A percentile compares a stretch with the other conserved stretches of the same genome.
These are phyloP conservation scores for Holcopasites calliopsidis DNA, from an alignment of 1,140 invertebrate genomes.

Conservation along the genomic window DNA sequence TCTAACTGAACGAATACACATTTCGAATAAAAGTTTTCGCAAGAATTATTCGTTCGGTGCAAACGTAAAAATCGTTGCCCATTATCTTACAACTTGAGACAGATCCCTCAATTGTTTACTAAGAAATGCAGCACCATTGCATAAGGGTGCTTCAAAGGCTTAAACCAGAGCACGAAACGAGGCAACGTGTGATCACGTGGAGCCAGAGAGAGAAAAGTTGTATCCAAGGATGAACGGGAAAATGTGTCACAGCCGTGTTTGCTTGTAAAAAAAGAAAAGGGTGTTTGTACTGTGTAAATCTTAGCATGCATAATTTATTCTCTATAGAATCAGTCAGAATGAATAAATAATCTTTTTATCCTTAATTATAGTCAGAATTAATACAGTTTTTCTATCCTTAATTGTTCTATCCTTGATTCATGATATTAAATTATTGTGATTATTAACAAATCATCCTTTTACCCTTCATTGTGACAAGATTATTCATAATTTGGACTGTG, in stretches of 20 bases:
- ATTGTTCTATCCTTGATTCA: too few relatives aligned
- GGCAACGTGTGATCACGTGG: slow-evolving; percentile 49
- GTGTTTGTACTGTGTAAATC: background rate
- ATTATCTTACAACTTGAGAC: background rate
- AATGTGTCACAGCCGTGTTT: slow-evolving; percentile 5
- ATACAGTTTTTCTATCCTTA: too few relatives aligned
- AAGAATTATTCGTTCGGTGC: background rate
- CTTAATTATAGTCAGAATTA: too few relatives aligned
- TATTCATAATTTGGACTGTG: too few relatives aligned
- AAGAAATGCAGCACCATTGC: background rate
- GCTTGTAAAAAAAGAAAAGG: slow-evolving; percentile 11
- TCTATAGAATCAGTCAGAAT: too few relatives aligned
- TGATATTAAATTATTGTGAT: too few relatives aligned
- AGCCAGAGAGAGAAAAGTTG: slow-evolving; percentile 45
- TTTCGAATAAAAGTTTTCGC: slow-evolving; percentile 36
- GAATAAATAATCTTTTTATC: too few relatives aligned
- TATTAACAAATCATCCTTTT: too few relatives aligned
- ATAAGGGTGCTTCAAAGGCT: slow-evolving; percentile 32
- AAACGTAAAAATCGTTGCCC: background rate
- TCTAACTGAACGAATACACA: background rate
- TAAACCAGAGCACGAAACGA: slow-evolving; percentile 33
- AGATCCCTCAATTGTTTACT: background rate
- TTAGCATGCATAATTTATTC: background rate
- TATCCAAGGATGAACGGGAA: slow-evolving; percentile 8
- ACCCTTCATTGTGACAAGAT: too few relatives aligned